Base-by-base conservation (phyloP, 1,140 invertebrate genomes). In the Mactra quadrangularis region DNA sequence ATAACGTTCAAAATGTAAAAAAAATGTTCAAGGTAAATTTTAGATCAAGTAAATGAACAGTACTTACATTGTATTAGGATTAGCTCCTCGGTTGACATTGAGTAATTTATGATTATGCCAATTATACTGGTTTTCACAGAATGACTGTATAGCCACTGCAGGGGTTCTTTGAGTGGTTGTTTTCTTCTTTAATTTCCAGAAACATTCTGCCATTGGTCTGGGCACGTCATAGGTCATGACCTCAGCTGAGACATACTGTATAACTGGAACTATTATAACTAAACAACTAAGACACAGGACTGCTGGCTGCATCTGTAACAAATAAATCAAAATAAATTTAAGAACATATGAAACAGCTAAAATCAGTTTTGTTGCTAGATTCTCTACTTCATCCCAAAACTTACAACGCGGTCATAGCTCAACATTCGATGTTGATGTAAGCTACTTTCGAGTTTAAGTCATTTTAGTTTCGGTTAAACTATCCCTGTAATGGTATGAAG, bases 301-400 rank as follows among this genome's bases (percentile, higher is more conserved):
- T 38, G 62, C 45, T 19, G 62, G 15, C 6, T 60, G 77, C 77
- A 81, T 81, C 77, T 81, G 77, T 27, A 79, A 79, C 17, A 13
- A 47, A 77, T 64, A 55, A 15, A n/a, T n/a, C n/a, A n/a, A n/a
- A n/a, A n/a, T n/a, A n/a, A n/a, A n/a, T n/a, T n/a, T n/a, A n/a
- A n/a, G n/a, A n/a, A n/a, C n/a, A n/a, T n/a, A n/a, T n/a, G n/a
- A n/a, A n/a, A n/a, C n/a, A n/a, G n/a, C n/a, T n/a, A n/a, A n/a
- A n/a, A n/a, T n/a, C n/a, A n/a, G n/a, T n/a, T n/a, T n/a, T n/a
- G n/a, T n/a, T n/a, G n/a, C n/a, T n/a, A n/a, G n/a, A n/a, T n/a
- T n/a, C n/a, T n/a, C n/a, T n/a, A n/a, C n/a, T n/a, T n/a, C n/a
- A n/a, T n/a, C n/a, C n/a, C n/a, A n/a, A n/a, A n/a, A n/a, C n/a